A percentile compares a stretch with the other conserved stretches of the same genome.
Conservation (phyloP, 2,113 vertebrate species). For the Strix aluco region DNA sequence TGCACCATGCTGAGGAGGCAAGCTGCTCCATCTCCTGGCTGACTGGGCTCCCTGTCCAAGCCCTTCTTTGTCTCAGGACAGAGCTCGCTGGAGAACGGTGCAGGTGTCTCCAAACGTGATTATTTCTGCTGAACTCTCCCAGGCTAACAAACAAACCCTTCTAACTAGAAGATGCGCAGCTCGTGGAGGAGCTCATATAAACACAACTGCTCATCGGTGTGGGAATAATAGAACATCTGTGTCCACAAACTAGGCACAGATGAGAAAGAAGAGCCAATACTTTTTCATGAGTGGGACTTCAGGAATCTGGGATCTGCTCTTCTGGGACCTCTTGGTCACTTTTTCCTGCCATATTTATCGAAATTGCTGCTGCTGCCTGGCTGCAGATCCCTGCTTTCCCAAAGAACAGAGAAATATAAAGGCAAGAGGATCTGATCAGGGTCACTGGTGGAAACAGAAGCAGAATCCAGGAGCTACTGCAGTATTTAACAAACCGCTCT, state of each 20-base stretch:
- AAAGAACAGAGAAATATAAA: background rate
- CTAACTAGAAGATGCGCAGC: background rate
- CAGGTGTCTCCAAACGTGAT: background rate
- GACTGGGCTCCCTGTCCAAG: background rate
- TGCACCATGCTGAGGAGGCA: background rate
- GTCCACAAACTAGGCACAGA: background rate
- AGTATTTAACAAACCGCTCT: background rate
- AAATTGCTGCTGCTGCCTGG: background rate
- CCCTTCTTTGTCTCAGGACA: background rate
- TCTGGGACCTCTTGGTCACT: background rate
- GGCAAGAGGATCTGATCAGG: background rate
- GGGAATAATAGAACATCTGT: background rate
- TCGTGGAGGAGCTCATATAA: background rate
- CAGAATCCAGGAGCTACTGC: background rate
- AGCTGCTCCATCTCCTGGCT: slow-evolving; percentile 46
- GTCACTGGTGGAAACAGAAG: background rate
- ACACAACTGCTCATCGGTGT: background rate
- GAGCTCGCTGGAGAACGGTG: background rate
- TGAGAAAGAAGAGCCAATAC: background rate
- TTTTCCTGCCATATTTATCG: background rate
- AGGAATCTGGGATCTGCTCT: background rate
- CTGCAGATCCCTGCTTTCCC: background rate
- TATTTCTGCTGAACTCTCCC: background rate
- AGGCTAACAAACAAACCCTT: background rate
- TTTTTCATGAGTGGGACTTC: background rate